phyloP scores from a whole-genome alignment of 2,797 vertebrate species.

The Gallirallus australis region DNA sequence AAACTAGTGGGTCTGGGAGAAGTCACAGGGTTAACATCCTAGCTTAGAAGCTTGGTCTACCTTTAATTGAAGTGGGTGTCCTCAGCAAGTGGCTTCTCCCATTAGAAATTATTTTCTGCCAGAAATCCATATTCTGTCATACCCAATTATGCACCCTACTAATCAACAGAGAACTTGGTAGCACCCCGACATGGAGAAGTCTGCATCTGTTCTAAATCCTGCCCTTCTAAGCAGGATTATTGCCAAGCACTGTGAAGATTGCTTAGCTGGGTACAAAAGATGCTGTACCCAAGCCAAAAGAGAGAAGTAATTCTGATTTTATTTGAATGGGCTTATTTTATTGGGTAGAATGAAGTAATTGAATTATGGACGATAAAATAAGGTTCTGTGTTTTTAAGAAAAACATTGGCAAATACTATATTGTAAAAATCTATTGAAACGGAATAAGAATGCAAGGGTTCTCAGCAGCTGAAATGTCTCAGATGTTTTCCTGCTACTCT shows the following conservation, averaged over 20 bases:
- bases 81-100: conserved; percentile 69
- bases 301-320: conserved; percentile 57
- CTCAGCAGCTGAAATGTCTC: neutral
- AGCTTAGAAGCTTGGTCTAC: conserved; percentile 35
- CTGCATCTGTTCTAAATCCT: conserved; percentile 76
- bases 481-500: neutral
- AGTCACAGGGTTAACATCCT: conserved; percentile 58
- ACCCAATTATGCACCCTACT: conserved; percentile 74
- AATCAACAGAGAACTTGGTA: conserved; percentile 72
- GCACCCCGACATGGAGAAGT: conserved; percentile 64
- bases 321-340: conserved; percentile 63
- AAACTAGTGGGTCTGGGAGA: neutral
- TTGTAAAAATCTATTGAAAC: neutral
- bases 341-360: conserved; percentile 44
- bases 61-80: conserved; percentile 59
- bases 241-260: conserved; percentile 73
- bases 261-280: conserved; percentile 81
- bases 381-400: conserved; percentile 38
- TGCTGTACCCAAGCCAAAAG: conserved; percentile 63
- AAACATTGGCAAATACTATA: neutral
- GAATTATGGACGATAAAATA: conserved; percentile 59
- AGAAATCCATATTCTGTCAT: conserved; percentile 76
- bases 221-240: conserved; percentile 69
- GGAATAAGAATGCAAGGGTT: neutral
- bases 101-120: conserved; percentile 72